A percentile compares a stretch with the other conserved stretches of the same genome.
Conservation (phyloP, 35 echinoderm and acorn worm genomes). For the Amphiura filiformis region DNA sequence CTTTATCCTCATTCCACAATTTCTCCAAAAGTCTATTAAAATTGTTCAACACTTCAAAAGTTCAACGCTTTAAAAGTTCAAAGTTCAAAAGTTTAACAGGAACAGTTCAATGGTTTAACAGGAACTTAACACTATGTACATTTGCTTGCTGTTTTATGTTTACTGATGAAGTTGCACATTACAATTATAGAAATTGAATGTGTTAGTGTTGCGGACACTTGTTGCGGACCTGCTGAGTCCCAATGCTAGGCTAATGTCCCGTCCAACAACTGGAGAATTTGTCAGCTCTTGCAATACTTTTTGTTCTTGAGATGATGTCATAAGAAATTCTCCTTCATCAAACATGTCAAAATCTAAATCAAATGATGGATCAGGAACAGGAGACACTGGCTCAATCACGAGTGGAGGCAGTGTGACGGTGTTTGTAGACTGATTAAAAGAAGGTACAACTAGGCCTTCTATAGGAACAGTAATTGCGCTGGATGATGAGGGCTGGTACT, state of each 20-base stretch:
- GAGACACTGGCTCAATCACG: not conserved
- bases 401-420: not conserved
- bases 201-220: not conserved
- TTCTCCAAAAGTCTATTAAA: too few relatives aligned
- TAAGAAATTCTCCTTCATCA: not conserved
- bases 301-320: conserved; percentile 13
- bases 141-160: not conserved
- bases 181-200: conserved; percentile 1
- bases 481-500: not conserved
- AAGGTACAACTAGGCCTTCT: not conserved
- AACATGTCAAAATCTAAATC: not conserved
- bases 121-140: not conserved
- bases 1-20: too few relatives aligned
- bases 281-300: not conserved
- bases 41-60: too few relatives aligned
- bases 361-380: not conserved
- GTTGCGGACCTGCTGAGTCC: not conserved
- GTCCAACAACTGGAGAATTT: conserved; percentile 28
- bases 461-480: not conserved
- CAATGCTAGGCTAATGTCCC: not conserved
- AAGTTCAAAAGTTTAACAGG: too few relatives aligned
- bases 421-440: not conserved
- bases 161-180: not conserved
- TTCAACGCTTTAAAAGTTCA: too few relatives aligned
- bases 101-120: too few relatives aligned